Evolutionary conservation across 2,113 vertebrate genomes (phyloP).

Genomic region (Oryctolagus cuniculus): mOryCun1.1 NC_091453.1:82882501-82883000

Average conservation of each 20-base stretch:
- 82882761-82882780: neutral
- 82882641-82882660: conserved; percentile 84
- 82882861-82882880: conserved; percentile 5
- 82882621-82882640: conserved; percentile 84
- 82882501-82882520: conserved; percentile 60
- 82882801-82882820: conserved; percentile 8
- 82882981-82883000: conserved; percentile 18
- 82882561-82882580: conserved; percentile 84
- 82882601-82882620: conserved; percentile 87
- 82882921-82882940: neutral
- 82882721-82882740: conserved; percentile 81
- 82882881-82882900: neutral
- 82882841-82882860: neutral
- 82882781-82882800: neutral
- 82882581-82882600: conserved; percentile 83
- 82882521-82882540: conserved; percentile 54
- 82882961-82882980: neutral
- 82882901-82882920: neutral
- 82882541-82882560: neutral
- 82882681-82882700: conserved; percentile 81
- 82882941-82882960: neutral
- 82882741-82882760: conserved; percentile 1
- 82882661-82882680: conserved; percentile 82
- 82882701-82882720: conserved; percentile 74
- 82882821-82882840: neutral